These are phyloP conservation scores for Galleria mellonella DNA, from an alignment of 1,140 invertebrate genomes.

Conservation along the genomic window DNA sequence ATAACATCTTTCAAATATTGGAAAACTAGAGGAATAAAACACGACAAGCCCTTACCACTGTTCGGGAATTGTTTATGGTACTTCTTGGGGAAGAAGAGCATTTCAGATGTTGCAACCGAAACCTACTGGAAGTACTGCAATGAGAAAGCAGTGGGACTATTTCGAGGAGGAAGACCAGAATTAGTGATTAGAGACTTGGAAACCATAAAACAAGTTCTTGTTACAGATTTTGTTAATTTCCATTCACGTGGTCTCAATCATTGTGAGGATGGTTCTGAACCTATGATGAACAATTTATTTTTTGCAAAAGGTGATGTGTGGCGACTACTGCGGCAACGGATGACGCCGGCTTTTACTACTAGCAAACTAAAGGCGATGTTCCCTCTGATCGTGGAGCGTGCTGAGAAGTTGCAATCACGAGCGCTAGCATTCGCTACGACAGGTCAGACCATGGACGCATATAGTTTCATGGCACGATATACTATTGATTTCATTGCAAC, in stretches of 20 bases:
- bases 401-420: slow-evolving; percentile 37
- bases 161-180: slow-evolving; percentile 1
- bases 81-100: background rate
- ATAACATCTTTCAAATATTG: background rate
- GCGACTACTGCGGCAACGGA: slow-evolving; percentile 68
- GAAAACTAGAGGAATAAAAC: background rate
- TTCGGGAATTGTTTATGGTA: background rate
- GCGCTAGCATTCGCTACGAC: slow-evolving; percentile 8
- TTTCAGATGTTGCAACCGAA: background rate
- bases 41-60: background rate
- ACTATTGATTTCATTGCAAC: slow-evolving; percentile 54
- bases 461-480: slow-evolving; percentile 17
- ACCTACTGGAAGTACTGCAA: slow-evolving; percentile 7
- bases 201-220: slow-evolving; percentile 2
- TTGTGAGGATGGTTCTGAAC: slow-evolving; percentile 1
- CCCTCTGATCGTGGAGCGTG: slow-evolving; percentile 54
- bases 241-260: background rate
- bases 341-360: slow-evolving; percentile 76
- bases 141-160: slow-evolving; percentile 8
- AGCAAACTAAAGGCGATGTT: slow-evolving; percentile 76
- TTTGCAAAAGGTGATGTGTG: slow-evolving; percentile 12
- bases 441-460: background rate
- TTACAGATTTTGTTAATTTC: slow-evolving; percentile 8
- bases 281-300: slow-evolving; percentile 9
- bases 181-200: slow-evolving; percentile 9